A percentile compares a stretch with the other conserved stretches of the same genome.
Evolutionary conservation across 1,140 invertebrate species (phyloP).

Genomic region (Ptiloglossa arizonensis): DNA sequence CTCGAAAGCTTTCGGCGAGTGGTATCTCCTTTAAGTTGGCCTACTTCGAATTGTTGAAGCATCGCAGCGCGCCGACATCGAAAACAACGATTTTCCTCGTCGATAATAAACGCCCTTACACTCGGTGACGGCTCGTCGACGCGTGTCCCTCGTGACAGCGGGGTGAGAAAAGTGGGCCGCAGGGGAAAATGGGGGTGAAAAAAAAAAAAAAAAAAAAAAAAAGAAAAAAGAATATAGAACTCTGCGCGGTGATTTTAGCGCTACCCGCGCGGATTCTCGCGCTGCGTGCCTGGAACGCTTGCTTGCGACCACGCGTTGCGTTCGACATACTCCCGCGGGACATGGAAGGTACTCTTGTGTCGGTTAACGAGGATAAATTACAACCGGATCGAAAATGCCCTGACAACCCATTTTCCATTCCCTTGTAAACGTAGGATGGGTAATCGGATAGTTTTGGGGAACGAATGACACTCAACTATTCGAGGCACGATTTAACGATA

Average conservation of each 20-base stretch:
- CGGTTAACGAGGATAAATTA: slow-evolving; percentile 1
- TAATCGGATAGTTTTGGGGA: too few relatives aligned
- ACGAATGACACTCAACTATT: too few relatives aligned
- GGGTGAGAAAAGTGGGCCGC: slow-evolving; percentile 7
- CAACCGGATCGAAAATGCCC: not conserved
- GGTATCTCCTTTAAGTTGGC: slow-evolving; percentile 66
- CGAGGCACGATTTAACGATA: too few relatives aligned
- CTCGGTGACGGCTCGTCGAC: slow-evolving; percentile 34
- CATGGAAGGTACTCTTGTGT: not conserved
- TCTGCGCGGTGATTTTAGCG: not conserved
- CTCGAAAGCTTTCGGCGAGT: not conserved
- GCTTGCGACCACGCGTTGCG: not conserved
- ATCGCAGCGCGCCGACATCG: slow-evolving; percentile 29
- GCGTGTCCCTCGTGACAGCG: slow-evolving; percentile 25
- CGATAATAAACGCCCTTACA: slow-evolving; percentile 46
- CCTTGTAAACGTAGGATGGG: too few relatives aligned
- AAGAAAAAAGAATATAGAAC: not conserved
- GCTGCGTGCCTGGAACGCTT: not conserved
- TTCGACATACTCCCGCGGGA: slow-evolving; percentile 4
- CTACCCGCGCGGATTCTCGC: not conserved
- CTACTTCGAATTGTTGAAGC: slow-evolving; percentile 61
- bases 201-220: not conserved
- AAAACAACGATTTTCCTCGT: slow-evolving; percentile 52
- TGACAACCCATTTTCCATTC: slow-evolving; percentile 8
- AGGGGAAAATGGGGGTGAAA: too few relatives aligned